These are phyloP conservation scores for Labrus mixtus DNA, from an alignment of 2,113 vertebrate species.

Conservation along the genomic window DNA sequence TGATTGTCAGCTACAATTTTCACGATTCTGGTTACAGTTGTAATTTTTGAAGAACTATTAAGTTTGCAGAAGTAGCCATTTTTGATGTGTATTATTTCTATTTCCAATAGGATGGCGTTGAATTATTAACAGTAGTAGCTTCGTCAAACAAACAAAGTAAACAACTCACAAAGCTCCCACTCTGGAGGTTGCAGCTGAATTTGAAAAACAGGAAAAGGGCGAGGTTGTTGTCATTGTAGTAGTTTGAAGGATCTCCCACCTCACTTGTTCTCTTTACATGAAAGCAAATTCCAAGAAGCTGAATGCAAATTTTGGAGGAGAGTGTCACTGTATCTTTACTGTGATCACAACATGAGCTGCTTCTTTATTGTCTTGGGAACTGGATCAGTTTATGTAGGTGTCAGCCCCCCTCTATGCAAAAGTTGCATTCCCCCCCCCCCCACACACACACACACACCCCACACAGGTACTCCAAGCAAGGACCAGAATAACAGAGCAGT, in stretches of 20 bases:
- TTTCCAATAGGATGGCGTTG: too few relatives aligned
- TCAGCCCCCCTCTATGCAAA: not conserved
- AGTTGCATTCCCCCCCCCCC: not conserved
- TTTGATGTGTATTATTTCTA: too few relatives aligned
- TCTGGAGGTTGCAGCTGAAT: constrained; percentile 31
- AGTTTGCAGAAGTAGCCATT: too few relatives aligned
- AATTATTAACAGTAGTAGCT: too few relatives aligned
- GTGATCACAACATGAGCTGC: constrained; percentile 20
- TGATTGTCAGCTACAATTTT: too few relatives aligned
- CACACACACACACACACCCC: too few relatives aligned
- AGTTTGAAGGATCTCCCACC: constrained; percentile 31
- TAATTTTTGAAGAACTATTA: too few relatives aligned
- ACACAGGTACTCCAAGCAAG: not conserved
- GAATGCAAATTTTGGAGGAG: constrained; percentile 39
- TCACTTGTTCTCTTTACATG: constrained; percentile 34
- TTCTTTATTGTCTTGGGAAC: constrained; percentile 42
- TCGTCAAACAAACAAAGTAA: constrained; percentile 35
- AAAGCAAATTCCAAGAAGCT: constrained; percentile 33
- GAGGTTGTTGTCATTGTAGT: constrained; percentile 11
- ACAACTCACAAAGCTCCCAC: constrained; percentile 36
- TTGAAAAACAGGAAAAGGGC: constrained; percentile 13
- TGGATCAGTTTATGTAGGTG: constrained; percentile 4
- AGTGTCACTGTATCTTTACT: constrained; percentile 28
- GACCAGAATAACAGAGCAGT: constrained; percentile 17
- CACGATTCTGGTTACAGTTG: too few relatives aligned